Evolutionary conservation across 2,888 invertebrate species (phyloP).

Genomic region (Drosophila buzzatii): DNA sequence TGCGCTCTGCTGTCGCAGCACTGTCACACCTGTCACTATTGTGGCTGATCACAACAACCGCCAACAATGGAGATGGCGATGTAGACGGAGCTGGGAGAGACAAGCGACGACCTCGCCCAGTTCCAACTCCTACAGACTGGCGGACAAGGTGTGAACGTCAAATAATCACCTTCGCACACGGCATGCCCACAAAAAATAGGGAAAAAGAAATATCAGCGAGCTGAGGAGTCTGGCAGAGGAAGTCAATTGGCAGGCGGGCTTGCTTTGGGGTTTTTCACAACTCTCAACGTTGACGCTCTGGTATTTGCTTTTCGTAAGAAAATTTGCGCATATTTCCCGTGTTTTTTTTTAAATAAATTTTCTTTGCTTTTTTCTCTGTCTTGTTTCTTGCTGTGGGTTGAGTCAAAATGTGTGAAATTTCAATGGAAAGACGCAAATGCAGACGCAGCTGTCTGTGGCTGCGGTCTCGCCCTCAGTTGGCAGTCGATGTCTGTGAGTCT

Average conservation of each 20-base stretch:
- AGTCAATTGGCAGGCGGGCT: conserved; percentile 30
- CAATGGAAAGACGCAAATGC: conserved; percentile 48
- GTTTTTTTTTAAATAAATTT: conserved; percentile 7
- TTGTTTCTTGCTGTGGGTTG: conserved; percentile 18
- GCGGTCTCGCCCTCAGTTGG: conserved; percentile 30
- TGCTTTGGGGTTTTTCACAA: conserved; percentile 40
- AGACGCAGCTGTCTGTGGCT: conserved; percentile 41
- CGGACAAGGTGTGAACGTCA: conserved; percentile 79
- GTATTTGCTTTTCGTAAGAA: conserved; percentile 72
- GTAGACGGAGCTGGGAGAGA: conserved; percentile 16
- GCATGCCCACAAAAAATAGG: conserved; percentile 47
- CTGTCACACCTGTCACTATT: conserved; percentile 79
- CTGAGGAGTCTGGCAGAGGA: conserved; percentile 6
- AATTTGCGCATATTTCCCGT: conserved; percentile 54
- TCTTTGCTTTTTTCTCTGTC: not conserved
- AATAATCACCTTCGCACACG: conserved; percentile 76
- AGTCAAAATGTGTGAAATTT: conserved; percentile 70
- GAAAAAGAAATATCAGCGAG: not conserved
- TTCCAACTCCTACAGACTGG: conserved; percentile 35
- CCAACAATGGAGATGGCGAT: conserved; percentile 46
- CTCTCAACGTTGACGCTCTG: conserved; percentile 33
- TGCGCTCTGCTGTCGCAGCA: conserved; percentile 61
- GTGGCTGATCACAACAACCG: conserved; percentile 77
- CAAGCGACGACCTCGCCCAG: conserved; percentile 58
- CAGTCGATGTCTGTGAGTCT: conserved; percentile 24